A percentile compares a stretch with the other conserved stretches of the same genome.
phyloP scores from a whole-genome alignment of 2,888 invertebrate species.

The Meganola albula region DNA sequence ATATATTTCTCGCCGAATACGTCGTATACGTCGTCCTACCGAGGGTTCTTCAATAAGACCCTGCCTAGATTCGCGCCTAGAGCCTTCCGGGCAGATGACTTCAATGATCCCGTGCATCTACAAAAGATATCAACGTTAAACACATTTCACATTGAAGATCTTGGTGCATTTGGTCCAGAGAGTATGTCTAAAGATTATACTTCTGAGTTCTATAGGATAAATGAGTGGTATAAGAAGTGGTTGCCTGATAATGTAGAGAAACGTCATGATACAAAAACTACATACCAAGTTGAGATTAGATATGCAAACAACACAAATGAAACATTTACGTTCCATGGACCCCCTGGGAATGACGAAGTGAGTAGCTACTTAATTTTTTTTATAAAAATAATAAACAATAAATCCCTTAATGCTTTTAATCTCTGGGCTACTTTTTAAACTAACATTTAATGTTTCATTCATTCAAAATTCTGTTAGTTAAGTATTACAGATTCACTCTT shows the following conservation, averaged over 20 bases:
- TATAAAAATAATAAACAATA: no score
- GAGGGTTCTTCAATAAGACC: constrained; percentile 97
- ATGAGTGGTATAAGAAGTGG: constrained; percentile 96
- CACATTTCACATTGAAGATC: constrained; percentile 91
- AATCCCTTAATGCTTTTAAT: no score
- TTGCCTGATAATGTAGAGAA: constrained; percentile 90
- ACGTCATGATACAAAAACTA: constrained; percentile 93
- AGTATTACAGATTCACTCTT: no score
- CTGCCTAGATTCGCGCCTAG: constrained; percentile 95
- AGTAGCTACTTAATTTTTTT: constrained; percentile 18
- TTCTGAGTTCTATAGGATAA: constrained; percentile 91
- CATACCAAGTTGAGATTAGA: constrained; percentile 94
- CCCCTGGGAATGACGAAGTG: constrained; percentile 92
- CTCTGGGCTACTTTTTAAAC: no score
- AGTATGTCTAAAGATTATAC: constrained; percentile 93
- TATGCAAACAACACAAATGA: constrained; percentile 97
- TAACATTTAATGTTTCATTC: no score
- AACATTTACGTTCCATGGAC: constrained; percentile 97
- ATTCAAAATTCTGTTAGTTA: no score
- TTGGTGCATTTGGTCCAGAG: constrained; percentile 89
- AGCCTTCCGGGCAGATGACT: constrained; percentile 93
- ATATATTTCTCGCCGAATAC: constrained; percentile 96
- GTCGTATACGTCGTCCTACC: constrained; percentile 95
- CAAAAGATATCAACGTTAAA: constrained; percentile 96
- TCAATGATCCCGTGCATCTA: constrained; percentile 95